These are phyloP conservation scores for Tenthredo mesomela DNA, from an alignment of 2,888 invertebrate genomes.

Conservation along the genomic window DNA sequence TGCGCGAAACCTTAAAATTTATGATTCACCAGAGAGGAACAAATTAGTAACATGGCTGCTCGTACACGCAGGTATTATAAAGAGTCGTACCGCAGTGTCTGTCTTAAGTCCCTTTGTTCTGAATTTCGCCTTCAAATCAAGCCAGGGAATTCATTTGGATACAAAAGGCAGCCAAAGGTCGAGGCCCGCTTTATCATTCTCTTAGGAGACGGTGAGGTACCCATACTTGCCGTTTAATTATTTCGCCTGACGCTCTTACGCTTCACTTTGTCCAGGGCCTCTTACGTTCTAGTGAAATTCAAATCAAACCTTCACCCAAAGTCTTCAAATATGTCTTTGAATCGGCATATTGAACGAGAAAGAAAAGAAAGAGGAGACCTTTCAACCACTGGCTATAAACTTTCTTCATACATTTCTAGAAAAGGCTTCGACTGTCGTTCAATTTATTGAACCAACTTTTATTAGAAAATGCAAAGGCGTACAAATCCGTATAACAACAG, in stretches of 20 bases:
- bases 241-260: constrained; percentile 44
- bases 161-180: constrained; percentile 45
- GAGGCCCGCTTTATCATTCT: constrained; percentile 42
- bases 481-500: constrained; percentile 8
- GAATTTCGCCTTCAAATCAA: constrained; percentile 42
- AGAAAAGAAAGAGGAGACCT: background rate
- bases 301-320: constrained; percentile 20
- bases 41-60: constrained; percentile 38
- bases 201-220: constrained; percentile 36
- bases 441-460: background rate
- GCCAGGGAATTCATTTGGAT: constrained; percentile 36
- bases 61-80: constrained; percentile 22
- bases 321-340: background rate
- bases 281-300: constrained; percentile 19
- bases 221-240: constrained; percentile 42
- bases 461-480: background rate
- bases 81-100: constrained; percentile 31
- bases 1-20: constrained; percentile 40
- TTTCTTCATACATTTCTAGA: background rate
- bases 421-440: background rate
- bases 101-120: constrained; percentile 39
- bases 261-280: constrained; percentile 23
- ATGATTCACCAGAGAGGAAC: constrained; percentile 14
- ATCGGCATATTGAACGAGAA: background rate
- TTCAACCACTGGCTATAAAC: background rate